These are phyloP conservation scores for Zygogramma bicolorata DNA, from an alignment of 2,888 invertebrate genomes.

Conservation along the genomic window DNA sequence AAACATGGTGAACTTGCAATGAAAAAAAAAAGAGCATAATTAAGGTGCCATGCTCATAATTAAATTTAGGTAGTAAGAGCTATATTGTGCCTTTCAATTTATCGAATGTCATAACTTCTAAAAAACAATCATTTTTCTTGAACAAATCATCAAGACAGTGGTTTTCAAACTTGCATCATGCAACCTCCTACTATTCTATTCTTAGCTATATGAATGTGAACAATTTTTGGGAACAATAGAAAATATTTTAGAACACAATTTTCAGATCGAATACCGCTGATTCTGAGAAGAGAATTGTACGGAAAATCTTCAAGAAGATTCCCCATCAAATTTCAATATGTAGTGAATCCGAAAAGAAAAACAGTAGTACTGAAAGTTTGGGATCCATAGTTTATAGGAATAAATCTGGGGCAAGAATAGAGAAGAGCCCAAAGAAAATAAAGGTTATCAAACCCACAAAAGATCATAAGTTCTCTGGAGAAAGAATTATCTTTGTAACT, in stretches of 20 bases:
- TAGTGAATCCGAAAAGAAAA: slow-evolving; percentile 63
- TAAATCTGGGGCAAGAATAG: slow-evolving; percentile 64
- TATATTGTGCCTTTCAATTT: too few relatives aligned
- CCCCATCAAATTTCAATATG: slow-evolving; percentile 68
- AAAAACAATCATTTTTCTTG: too few relatives aligned
- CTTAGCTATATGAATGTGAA: too few relatives aligned
- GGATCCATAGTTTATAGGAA: slow-evolving; percentile 51
- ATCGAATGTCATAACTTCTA: too few relatives aligned
- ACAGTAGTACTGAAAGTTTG: slow-evolving; percentile 83
- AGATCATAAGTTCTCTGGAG: slow-evolving; percentile 80
- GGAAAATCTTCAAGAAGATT: slow-evolving; percentile 58
- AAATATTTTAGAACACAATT: slow-evolving; percentile 20
- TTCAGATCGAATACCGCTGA: slow-evolving; percentile 54
- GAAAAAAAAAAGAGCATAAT: too few relatives aligned
- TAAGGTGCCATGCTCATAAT: too few relatives aligned
- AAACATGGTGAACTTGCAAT: too few relatives aligned
- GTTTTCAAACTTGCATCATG: too few relatives aligned
- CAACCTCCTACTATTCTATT: too few relatives aligned
- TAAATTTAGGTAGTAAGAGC: too few relatives aligned
- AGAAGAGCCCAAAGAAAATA: slow-evolving; percentile 72
- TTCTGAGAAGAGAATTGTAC: slow-evolving; percentile 52
- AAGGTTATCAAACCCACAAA: slow-evolving; percentile 73
- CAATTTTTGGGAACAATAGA: too few relatives aligned
- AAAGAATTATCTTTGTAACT: slow-evolving; percentile 85
- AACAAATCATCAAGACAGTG: too few relatives aligned